Evolutionary conservation across 2,888 invertebrate genomes (phyloP), one percentile per base, ranked within the genome.

Genomic region (Fissipunctia ypsillon): DNA sequence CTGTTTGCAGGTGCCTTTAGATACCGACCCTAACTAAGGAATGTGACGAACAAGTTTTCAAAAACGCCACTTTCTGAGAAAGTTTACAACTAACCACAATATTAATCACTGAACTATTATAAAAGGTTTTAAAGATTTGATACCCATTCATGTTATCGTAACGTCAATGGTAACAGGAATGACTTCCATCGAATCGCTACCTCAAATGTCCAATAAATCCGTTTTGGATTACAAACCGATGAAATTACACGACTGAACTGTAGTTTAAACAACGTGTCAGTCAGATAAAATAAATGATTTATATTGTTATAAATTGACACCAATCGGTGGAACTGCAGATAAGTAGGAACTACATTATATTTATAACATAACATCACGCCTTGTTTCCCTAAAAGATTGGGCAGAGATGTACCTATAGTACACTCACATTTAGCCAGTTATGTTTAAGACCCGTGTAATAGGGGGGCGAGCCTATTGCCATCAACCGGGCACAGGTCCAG

Each of bases 171-270:
- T 59, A 48, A 65, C 41, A 28, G 64, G 67, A 73, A 78, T 78
- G 65, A 63, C 72, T 79, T 73, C n/a, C 31, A 57, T 70, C 74
- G 60, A 45, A 52, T 60, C 60, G 35, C 57, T 50, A 56, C 70
- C 64, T 74, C 74, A 48, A 82, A 69, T 74, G 61, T 63, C 57
- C 70, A 69, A 72, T 69, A 69, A 56, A 76, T 73, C 57, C 54
- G 56, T 73, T 76, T 75, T 69, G 60, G 41, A 82, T 85, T 76
- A 84, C 80, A 64, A 61, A 79, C 77, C 60, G 59, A 74, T 77
- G 45, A 68, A 76, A 76, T 71, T 63, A 73, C 70, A 72, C 57
- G 73, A 76, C 64, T 76, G n/a, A 66, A 57, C 31, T 63, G 68
- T 70, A 84, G 56, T 75, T 59, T 43, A 69, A 66, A 75, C 78